Evolutionary conservation across 2,113 vertebrate genomes (phyloP).

Genomic region (Centropus unirufus): DNA sequence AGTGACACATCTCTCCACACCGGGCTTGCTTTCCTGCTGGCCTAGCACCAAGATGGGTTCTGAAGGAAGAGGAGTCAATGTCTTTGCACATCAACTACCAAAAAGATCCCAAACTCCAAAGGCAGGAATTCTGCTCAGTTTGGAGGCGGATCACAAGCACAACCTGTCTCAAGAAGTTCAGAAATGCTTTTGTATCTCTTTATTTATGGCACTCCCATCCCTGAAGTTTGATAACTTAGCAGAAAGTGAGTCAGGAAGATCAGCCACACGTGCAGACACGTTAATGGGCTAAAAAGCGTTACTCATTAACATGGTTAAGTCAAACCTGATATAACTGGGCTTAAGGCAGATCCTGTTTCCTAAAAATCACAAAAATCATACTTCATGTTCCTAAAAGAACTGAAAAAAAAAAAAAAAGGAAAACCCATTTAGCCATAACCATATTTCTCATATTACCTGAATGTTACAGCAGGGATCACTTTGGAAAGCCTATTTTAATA

Average conservation of each 20-base stretch:
- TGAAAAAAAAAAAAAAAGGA: background rate
- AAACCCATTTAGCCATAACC: background rate
- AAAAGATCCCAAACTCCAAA: background rate
- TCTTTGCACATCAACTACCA: background rate
- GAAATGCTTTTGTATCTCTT: background rate
- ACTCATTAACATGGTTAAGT: background rate
- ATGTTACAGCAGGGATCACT: background rate
- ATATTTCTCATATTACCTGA: background rate
- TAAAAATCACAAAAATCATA: background rate
- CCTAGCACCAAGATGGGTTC: background rate
- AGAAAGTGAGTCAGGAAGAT: background rate
- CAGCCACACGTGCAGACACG: rapidly evolving
- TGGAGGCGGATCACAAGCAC: background rate
- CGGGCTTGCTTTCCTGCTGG: background rate
- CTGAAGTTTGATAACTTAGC: background rate
- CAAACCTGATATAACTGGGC: background rate
- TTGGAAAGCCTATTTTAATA: background rate
- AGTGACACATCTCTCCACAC: background rate
- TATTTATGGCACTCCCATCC: background rate
- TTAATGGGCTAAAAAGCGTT: background rate
- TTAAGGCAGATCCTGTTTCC: background rate
- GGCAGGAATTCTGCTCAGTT: background rate
- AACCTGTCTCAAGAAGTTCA: background rate
- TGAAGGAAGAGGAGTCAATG: background rate
- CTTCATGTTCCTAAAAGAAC: background rate